Evolutionary conservation across 2,797 vertebrate species (phyloP).

Genomic region (Chlorospingus semifuscus): DNA sequence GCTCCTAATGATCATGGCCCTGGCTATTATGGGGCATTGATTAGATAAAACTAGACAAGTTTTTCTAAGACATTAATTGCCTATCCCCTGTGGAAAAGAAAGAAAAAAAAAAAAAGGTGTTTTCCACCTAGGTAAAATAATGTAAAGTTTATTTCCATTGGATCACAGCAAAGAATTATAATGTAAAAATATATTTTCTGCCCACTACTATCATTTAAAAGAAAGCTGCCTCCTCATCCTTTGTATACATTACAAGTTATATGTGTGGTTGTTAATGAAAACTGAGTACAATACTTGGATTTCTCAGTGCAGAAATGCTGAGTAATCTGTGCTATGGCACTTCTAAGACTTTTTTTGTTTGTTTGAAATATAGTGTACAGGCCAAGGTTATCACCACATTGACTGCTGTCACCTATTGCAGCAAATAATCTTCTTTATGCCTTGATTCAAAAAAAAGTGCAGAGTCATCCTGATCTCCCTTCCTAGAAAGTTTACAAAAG

Average conservation of each 20-base stretch:
- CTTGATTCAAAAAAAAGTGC: not conserved
- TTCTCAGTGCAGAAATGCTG: not conserved
- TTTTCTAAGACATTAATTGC: not conserved
- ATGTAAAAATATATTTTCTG: not conserved
- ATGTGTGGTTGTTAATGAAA: not conserved
- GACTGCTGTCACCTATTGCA: not conserved
- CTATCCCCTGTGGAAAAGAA: fast-evolving
- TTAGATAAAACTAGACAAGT: not conserved
- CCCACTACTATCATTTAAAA: not conserved
- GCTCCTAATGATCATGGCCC: not conserved
- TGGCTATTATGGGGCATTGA: not conserved
- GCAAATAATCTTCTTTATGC: not conserved
- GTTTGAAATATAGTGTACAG: not conserved
- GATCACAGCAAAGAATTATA: not conserved
- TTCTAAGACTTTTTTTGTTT: not conserved
- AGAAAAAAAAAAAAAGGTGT: fast-evolving
- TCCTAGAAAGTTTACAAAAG: not conserved
- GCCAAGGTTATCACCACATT: not conserved
- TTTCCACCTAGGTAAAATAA: not conserved
- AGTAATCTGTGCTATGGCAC: not conserved
- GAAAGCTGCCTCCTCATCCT: not conserved
- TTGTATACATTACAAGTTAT: not conserved
- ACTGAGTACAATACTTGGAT: not conserved
- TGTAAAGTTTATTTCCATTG: not conserved
- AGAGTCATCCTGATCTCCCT: not conserved